Base-by-base conservation (phyloP, 2,888 invertebrate genomes). In the Callimorpha dominula region DNA sequence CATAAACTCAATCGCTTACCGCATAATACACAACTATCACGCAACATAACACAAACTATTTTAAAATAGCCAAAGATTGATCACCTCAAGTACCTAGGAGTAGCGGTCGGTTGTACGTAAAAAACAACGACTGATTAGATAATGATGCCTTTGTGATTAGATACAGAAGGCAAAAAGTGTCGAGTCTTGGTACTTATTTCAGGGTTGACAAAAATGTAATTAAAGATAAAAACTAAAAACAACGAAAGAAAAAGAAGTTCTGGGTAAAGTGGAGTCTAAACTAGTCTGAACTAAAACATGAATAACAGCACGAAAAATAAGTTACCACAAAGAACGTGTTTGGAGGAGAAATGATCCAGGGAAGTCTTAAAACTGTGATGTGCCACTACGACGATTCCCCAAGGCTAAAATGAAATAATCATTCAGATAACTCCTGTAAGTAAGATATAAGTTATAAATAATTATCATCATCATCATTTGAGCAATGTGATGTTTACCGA, bases 71-170 rank as follows among this genome's bases (percentile, higher is more conserved):
- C 77, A 73, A 72, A 80, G 85, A 84, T 85, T 83, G 85, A 84
- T 85, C 75, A 78, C 78, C 74, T 71, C 76, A 71, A 74, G 74
- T 75, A 71, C 73, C 73, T 82, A 79, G 76, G 78, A 71, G 78
- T 84, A 82, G 81, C 83, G 78, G 74, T 73, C 76, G 78, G 83
- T 79, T 73, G 78, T 79, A 80, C 74, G 80, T 81, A 84, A 92
- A 91, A 92, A 91, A 89, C 88, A 86, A 88, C 81, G 86, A 78
- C 80, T 91, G 92, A 93, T 93, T 91, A 91, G 92, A 92, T 93
- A 93, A 93, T 93, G 88, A 92, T 85, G 88, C 89, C 89, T 92
- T 93, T 93, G 93, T 93, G 92, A 91, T 92, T 92, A 91, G 89
- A 90, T 89, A 90, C 89, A 79, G 87, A 87, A 89, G 87, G 91